These are phyloP conservation scores for Tinea semifulvella DNA, from an alignment of 2,888 invertebrate species.

Conservation along the genomic window DNA sequence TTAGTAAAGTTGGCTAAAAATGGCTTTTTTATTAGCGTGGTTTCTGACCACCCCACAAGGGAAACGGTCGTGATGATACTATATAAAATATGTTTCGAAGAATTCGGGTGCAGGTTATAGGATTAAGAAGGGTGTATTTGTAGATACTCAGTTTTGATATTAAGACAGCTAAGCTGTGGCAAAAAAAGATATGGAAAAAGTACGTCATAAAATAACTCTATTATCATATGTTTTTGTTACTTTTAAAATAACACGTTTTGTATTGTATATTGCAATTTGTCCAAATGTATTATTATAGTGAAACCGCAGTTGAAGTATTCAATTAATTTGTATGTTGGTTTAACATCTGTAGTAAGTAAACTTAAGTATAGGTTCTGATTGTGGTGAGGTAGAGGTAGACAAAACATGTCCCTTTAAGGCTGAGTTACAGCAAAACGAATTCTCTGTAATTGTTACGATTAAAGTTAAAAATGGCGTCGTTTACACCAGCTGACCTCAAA, in stretches of 20 bases:
- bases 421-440: no score
- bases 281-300: conserved; percentile 45
- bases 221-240: conserved; percentile 41
- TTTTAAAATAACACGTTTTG: conserved; percentile 48
- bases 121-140: conserved; percentile 45
- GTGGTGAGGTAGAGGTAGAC: conserved; percentile 1
- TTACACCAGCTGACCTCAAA: no score
- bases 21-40: no score
- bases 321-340: not conserved
- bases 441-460: no score
- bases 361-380: conserved; percentile 2
- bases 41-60: no score
- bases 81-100: no score
- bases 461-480: no score
- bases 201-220: conserved; percentile 58
- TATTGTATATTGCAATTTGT: conserved; percentile 33
- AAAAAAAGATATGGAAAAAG: no score
- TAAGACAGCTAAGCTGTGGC: no score
- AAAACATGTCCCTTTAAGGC: conserved; percentile 4
- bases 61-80: no score
- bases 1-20: no score
- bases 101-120: conserved; percentile 55
- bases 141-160: conserved; percentile 52
- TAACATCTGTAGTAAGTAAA: conserved; percentile 8
- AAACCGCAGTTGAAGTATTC: conserved; percentile 24